Evolutionary conservation across 2,888 invertebrate species (phyloP), one percentile per base, ranked within the genome.

Genomic region (Proisotoma minuta): DNA sequence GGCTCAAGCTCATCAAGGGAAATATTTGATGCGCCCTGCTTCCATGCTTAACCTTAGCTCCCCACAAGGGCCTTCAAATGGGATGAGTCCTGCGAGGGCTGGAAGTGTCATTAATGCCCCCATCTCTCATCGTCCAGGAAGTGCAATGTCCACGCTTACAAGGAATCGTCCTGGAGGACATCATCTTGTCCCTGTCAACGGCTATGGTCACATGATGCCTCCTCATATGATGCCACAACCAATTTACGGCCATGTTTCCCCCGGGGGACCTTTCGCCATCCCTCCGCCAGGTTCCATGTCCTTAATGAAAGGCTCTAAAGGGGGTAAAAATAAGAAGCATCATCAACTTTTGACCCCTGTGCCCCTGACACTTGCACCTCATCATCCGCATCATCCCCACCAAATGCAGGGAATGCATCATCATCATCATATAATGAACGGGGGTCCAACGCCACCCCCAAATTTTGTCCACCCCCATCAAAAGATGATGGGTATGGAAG

Each of bases 161-260:
- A 56, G 73, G 20, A 67, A 50, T 59, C 62, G 62, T 51, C 65
- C 62, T 40, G 68, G 65, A 49, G 53, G 62, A 58, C 69, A 66
- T 59, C 71, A 71, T 59, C 62, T 72, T 51, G 71, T 72, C 63
- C 70, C 72, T 64, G 68, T 70, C 68, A 67, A 70, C 50, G 70
- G 68, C 34, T 63, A 58, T 57, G 51, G 63, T 48, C 60, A 63
- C 39, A 59, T 69, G 58, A 65, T 69, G 66, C 34, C 56, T 24
- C 60, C 26, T 49, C 63, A 54, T 10, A 56, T 56, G 43, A n/a
- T 56, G 40, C 68, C 66, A 23, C 73, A 73, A 39, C 72, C 71
- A 15, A 72, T 73, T 49, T 73, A 73, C 51, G 73, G 73, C 12
- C 72, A 71, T 29, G 72, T 74, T 58, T 69, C 62, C 77, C 77